phyloP scores from a whole-genome alignment of 2,113 vertebrate species.

The Neolamprologus toae region DNA sequence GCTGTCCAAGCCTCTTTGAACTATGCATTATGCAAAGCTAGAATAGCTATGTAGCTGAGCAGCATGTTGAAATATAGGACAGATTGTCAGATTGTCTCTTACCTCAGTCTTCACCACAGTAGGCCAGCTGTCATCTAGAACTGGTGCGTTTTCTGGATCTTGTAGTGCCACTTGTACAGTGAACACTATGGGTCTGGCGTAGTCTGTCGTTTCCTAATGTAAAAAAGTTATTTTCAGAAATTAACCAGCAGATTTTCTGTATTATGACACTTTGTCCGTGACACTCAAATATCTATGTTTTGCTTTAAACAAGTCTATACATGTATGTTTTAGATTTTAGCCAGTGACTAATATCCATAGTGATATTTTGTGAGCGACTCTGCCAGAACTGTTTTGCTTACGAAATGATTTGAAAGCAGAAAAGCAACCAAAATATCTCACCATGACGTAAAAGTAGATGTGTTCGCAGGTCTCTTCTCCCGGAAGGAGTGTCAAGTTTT shows the following conservation, averaged over 20 bases:
- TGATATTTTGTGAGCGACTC: not conserved
- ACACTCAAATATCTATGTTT: not conserved
- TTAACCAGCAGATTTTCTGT: not conserved
- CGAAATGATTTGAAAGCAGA: not conserved
- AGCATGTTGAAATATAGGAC: not conserved
- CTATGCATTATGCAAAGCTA: not conserved
- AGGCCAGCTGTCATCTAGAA: conserved; percentile 86
- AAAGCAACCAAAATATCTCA: conserved; percentile 58
- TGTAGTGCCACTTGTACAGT: conserved; percentile 77
- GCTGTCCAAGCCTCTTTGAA: not conserved
- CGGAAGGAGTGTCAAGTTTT: conserved; percentile 64
- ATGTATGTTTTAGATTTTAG: not conserved
- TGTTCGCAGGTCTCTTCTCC: conserved; percentile 75
- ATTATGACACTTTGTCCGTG: not conserved
- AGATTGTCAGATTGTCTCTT: not conserved
- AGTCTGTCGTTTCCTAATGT: conserved; percentile 87
- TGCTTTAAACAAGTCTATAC: not conserved
- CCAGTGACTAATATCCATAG: not conserved
- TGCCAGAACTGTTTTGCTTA: not conserved
- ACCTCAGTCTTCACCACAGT: conserved; percentile 82
- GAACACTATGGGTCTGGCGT: conserved; percentile 87
- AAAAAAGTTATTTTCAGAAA: not conserved
- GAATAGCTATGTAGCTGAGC: not conserved
- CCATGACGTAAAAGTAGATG: conserved; percentile 89
- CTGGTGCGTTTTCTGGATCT: conserved; percentile 67